These are phyloP conservation scores for Patiria pectinifera DNA, from an alignment of 53 echinoderm and acorn worm genomes.

Conservation along the genomic window DNA sequence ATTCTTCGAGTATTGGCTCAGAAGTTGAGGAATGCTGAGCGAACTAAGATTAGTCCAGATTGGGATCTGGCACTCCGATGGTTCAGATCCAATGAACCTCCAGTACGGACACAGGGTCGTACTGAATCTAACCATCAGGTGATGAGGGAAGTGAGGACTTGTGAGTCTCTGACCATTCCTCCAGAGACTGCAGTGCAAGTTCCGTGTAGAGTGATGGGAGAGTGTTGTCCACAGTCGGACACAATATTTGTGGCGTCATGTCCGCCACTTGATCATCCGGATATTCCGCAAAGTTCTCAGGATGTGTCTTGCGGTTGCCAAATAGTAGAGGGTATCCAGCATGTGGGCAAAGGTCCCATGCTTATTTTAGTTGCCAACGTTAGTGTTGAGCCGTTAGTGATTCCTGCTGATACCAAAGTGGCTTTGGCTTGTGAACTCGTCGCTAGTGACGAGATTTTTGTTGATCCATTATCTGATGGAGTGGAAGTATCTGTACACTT, in stretches of 20 bases:
- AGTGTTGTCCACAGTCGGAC: not conserved
- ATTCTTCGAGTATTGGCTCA: not conserved
- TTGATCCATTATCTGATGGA: not conserved
- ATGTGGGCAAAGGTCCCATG: not conserved
- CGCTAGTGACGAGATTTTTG: slow-evolving; percentile 10
- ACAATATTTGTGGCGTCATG: no score
- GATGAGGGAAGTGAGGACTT: not conserved
- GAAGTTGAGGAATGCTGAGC: not conserved
- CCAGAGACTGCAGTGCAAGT: slow-evolving; percentile 21
- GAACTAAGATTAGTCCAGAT: not conserved
- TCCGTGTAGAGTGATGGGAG: not conserved
- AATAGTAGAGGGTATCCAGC: slow-evolving; percentile 5
- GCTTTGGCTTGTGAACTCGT: slow-evolving; percentile 15
- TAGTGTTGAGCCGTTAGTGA: slow-evolving; percentile 19
- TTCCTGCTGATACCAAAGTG: not conserved
- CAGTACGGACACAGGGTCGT: not conserved
- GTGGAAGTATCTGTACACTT: slow-evolving; percentile 24
- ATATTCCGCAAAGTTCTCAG: not conserved
- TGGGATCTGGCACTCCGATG: slow-evolving; percentile 19
- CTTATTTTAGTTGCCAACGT: not conserved
- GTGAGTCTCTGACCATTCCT: not conserved
- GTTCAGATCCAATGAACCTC: slow-evolving; percentile 2
- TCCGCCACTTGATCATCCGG: not conserved
- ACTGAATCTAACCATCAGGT: not conserved
- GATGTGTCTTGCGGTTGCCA: not conserved